These are phyloP conservation scores for Silurus meridionalis DNA, from an alignment of 2,113 vertebrate genomes.

Conservation along the genomic window DNA sequence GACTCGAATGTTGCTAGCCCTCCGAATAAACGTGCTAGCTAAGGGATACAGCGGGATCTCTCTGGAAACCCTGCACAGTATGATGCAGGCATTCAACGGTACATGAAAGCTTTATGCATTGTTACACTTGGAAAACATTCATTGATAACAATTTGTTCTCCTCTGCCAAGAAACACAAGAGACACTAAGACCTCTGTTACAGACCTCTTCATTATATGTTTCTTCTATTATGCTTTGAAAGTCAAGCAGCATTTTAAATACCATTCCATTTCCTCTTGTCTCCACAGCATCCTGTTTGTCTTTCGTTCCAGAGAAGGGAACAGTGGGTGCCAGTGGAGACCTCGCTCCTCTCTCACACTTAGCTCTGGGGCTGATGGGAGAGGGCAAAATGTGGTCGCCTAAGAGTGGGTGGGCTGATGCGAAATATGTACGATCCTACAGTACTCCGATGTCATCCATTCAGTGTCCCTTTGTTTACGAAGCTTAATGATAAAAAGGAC, in stretches of 20 bases:
- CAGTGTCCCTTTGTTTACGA: neutral
- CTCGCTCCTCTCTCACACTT: conserved; percentile 94
- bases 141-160: conserved; percentile 1
- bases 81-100: conserved; percentile 93
- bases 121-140: neutral
- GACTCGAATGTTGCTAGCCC: conserved; percentile 92
- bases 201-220: neutral
- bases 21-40: conserved; percentile 95
- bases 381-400: conserved; percentile 99
- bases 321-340: conserved; percentile 96
- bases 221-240: neutral
- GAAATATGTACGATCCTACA: conserved; percentile 87
- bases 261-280: neutral
- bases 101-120: conserved; percentile 41
- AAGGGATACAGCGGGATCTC: conserved; percentile 98
- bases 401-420: conserved; percentile 98
- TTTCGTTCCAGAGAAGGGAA: conserved; percentile 95
- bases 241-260: neutral
- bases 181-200: conserved; percentile 9
- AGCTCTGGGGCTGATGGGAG: conserved; percentile 92
- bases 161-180: conserved; percentile 23
- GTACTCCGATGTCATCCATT: too few species aligned
- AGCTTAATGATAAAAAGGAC: conserved; percentile 10
- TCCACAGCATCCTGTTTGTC: conserved; percentile 89
- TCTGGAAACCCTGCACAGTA: conserved; percentile 86